phyloP scores from a whole-genome alignment of 2,113 vertebrate genomes.

The Gracilinanus agilis region DNA sequence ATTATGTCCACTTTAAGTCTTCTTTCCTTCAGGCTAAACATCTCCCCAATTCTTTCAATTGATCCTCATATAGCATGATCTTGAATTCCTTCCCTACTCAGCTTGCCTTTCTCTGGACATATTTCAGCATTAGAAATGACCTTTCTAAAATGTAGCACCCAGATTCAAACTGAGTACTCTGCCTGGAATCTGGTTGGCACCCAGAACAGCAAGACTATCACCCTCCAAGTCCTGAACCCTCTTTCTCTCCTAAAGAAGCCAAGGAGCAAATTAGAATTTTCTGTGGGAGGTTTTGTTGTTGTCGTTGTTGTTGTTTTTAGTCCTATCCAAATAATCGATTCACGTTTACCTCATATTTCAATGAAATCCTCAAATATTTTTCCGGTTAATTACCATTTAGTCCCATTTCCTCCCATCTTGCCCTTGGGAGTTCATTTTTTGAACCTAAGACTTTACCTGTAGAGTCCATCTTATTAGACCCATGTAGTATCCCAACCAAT shows the following conservation, averaged over 20 bases:
- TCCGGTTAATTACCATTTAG: background rate
- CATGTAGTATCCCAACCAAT: background rate
- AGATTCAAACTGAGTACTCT: background rate
- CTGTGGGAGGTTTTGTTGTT: background rate
- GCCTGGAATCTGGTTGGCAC: background rate
- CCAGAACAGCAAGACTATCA: background rate
- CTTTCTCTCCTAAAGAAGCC: background rate
- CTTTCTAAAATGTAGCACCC: background rate
- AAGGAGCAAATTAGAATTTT: background rate
- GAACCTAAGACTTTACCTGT: background rate
- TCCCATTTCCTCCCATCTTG: background rate
- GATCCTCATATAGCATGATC: background rate
- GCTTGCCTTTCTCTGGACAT: background rate
- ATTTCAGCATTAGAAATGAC: background rate
- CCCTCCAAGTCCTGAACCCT: background rate
- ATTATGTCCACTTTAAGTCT: background rate
- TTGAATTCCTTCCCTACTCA: background rate
- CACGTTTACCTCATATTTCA: background rate
- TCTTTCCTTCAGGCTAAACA: slow-evolving; percentile 1
- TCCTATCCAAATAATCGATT: background rate
- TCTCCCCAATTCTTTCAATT: background rate
- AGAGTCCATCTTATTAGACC: background rate
- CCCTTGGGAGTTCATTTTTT: background rate
- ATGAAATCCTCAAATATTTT: background rate
- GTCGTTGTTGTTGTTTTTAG: too few species aligned